phyloP scores from a whole-genome alignment of 2,888 invertebrate genomes.

The Ophonus ardosiacus region DNA sequence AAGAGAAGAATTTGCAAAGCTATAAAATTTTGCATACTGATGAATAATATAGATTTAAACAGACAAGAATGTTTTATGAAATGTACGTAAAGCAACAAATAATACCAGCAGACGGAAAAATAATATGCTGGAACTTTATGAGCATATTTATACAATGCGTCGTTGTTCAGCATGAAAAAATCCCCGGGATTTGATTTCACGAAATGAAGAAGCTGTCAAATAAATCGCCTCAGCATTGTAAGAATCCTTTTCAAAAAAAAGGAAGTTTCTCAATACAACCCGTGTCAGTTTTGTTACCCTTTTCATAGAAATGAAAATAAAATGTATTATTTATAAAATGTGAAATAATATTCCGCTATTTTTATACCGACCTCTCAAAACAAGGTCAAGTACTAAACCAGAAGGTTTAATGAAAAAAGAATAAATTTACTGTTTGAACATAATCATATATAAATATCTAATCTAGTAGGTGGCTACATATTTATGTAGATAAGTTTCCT shows the following conservation, averaged over 20 bases:
- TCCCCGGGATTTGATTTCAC: background rate
- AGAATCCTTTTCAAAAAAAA: background rate
- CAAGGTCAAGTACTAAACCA: slow-evolving; percentile 32
- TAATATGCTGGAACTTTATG: slow-evolving; percentile 23
- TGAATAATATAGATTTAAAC: slow-evolving; percentile 13
- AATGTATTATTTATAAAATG: slow-evolving; percentile 34
- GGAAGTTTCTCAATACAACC: background rate
- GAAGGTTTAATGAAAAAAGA: slow-evolving; percentile 20
- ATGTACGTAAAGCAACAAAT: background rate
- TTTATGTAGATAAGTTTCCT: slow-evolving; percentile 23
- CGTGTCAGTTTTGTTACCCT: slow-evolving; percentile 21
- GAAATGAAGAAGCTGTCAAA: slow-evolving; percentile 18
- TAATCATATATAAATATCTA: background rate
- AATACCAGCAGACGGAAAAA: background rate
- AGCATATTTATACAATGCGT: slow-evolving; percentile 13
- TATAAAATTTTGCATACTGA: slow-evolving; percentile 39
- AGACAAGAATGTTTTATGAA: background rate
- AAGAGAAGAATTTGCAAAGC: slow-evolving; percentile 7
- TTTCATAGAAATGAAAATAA: slow-evolving; percentile 32
- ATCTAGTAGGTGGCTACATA: slow-evolving; percentile 34
- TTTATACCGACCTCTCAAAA: slow-evolving; percentile 12
- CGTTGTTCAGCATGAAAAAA: slow-evolving; percentile 8
- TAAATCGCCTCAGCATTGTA: slow-evolving; percentile 10
- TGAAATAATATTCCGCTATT: slow-evolving; percentile 32
- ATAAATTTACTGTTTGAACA: slow-evolving; percentile 1